Evolutionary conservation across 2,113 vertebrate species (phyloP).

Genomic region (Sorex fumeus): DNA sequence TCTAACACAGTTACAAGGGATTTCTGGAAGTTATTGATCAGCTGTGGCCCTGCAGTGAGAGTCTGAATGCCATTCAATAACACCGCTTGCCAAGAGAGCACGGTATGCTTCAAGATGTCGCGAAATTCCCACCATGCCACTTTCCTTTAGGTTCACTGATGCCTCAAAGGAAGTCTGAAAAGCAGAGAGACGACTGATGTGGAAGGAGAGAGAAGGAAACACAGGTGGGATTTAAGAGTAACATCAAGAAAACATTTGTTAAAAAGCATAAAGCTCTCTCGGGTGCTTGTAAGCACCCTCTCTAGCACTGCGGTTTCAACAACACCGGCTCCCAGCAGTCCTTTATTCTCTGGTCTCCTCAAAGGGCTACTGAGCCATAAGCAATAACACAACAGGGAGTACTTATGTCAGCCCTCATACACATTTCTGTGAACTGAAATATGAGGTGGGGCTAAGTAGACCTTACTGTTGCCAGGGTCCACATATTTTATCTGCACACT

Average conservation of each 20-base stretch:
- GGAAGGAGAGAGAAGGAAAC: not conserved
- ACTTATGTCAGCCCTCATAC: constrained; percentile 72
- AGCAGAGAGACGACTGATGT: constrained; percentile 39
- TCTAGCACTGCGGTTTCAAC: constrained; percentile 38
- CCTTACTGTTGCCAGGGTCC: constrained; percentile 69
- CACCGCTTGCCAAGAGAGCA: constrained; percentile 33
- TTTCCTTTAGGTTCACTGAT: constrained; percentile 73
- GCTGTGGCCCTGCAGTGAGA: constrained; percentile 63
- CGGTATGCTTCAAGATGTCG: constrained; percentile 4
- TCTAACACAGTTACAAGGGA: constrained; percentile 63
- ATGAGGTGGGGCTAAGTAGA: constrained; percentile 77
- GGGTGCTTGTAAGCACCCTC: constrained; percentile 58
- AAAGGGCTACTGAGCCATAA: constrained; percentile 69
- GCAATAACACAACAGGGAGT: constrained; percentile 81
- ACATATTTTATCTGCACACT: constrained; percentile 79
- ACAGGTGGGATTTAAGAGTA: constrained; percentile 45
- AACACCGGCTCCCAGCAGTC: constrained; percentile 37
- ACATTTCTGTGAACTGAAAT: constrained; percentile 77
- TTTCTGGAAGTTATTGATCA: constrained; percentile 74
- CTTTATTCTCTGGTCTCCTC: constrained; percentile 75
- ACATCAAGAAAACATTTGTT: constrained; percentile 74
- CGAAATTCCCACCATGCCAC: constrained; percentile 52
- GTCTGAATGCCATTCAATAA: constrained; percentile 61
- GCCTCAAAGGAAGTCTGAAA: constrained; percentile 67
- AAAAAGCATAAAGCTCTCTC: constrained; percentile 73